Percentiles rank a stretch among this genome's conserved stretches.
phyloP scores from a whole-genome alignment of 2,113 vertebrate genomes.

The Triplophysa tibetana region DNA sequence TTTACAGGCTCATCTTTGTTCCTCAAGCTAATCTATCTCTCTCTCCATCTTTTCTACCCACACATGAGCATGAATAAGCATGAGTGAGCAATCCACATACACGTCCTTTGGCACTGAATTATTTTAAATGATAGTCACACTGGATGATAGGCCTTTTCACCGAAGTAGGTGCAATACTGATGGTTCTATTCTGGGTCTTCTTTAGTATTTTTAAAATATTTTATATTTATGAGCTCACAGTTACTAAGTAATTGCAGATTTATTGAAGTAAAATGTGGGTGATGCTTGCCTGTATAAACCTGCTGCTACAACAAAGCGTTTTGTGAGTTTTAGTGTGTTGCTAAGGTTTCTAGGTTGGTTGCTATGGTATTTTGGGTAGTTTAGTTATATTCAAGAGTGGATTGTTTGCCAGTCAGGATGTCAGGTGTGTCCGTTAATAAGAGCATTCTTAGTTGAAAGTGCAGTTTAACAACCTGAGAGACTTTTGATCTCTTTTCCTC shows the following conservation, averaged over 20 bases:
- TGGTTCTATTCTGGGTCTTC: too few species aligned
- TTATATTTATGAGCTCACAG: background rate
- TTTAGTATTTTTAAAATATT: too few species aligned
- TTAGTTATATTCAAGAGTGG: too few species aligned
- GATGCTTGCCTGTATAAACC: background rate
- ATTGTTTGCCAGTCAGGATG: too few species aligned
- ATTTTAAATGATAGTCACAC: background rate
- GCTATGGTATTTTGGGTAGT: too few species aligned
- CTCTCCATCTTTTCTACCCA: background rate
- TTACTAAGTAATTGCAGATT: background rate
- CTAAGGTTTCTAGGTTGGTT: too few species aligned
- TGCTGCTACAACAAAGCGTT: too few species aligned
- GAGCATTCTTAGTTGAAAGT: too few species aligned
- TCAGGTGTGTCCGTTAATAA: too few species aligned
- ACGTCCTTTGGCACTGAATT: constrained; percentile 1
- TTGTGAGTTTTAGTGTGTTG: too few species aligned
- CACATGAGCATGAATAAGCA: constrained; percentile 12
- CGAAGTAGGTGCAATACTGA: too few species aligned
- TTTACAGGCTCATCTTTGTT: constrained; percentile 25
- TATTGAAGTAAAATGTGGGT: background rate
- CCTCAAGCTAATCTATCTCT: constrained; percentile 57
- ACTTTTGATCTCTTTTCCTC: background rate
- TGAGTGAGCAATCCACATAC: constrained; percentile 19
- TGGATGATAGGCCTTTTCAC: background rate
- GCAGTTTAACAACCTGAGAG: too few species aligned